Base-by-base conservation (phyloP, 2,113 vertebrate species). In the Tachysurus fulvidraco region DNA sequence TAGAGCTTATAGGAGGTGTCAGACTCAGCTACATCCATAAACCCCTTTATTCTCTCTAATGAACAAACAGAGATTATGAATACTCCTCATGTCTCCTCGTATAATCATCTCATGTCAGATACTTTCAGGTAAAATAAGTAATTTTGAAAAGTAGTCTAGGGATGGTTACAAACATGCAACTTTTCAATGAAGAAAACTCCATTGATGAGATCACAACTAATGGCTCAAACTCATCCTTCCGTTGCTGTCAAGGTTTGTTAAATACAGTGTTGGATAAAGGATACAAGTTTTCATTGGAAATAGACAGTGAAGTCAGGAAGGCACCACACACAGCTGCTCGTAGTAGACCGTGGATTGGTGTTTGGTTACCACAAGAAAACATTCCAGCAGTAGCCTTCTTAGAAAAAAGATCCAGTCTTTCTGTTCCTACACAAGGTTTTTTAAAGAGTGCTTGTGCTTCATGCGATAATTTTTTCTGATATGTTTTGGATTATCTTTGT, bases 321-420 rank as follows among this genome's bases (percentile, higher is more conserved):
- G 69, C 54, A 83, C 88, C 88, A 79, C 69, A 83, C 82, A 88
- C 74, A 87, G 77, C 88, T 87, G 87, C 59, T 80, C 57, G 71
- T 83, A 44, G 77, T 83, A 71, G 86, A 83, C 77, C 87, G 85
- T 89, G 76, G 87, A 78, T 82, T 85, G 67, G 83, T 88, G 14
- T 91, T 88, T 86, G 79, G 86, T 93, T 93, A 90, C 90, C 83
- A 85, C 62, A 74, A 77, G 77, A 91, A 90, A 91, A 93, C 84
- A 92, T 91, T 90, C 88, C 76, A 82, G 16, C 57, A 54, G 59
- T 84, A 77, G 87, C 89, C 89, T 90, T 91, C 25, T 84, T 88
- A 87, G 41, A 88, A 89, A 86, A 84, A 83, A 82, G 87, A 84
- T 71, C 71, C 79, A 80, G 77, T 87, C 67, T 71, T 87, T 80